Base-by-base conservation (phyloP, 2,113 vertebrate genomes). In the Phalacrocorax carbo region DNA sequence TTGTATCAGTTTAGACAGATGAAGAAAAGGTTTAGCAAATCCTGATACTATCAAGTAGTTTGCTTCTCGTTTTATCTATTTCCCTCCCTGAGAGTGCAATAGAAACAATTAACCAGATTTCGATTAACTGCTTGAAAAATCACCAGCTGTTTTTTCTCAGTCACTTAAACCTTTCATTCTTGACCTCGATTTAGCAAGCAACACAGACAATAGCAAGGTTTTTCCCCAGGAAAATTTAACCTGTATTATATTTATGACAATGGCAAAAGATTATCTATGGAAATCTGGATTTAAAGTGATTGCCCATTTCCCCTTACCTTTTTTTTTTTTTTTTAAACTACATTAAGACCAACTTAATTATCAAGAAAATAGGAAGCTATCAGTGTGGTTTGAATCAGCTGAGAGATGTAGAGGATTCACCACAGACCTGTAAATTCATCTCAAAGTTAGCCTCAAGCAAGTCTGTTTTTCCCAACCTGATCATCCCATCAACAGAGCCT, bases 71-170 rank as follows among this genome's bases (percentile, higher is more conserved):
- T 95, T 91, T 70, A 80, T 85, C 32, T 69, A 15, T 79, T 88
- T 96, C 42, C 42, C 64, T 96, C 44, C 68, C 61, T 90, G 75
- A 88, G 75, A 95, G n/a, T 72, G 46, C 52, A 79, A 82, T 68
- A 88, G 76, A 95, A 91, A 91, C 78, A 94, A 94, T 96, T 94
- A 95, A 87, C 54, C 32, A 54, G 30, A 81, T 94, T 97, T 94
- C 40, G 8, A 95, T 91, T 91, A 96, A 91, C 64, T 68, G 79
- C 61, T 96, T 94, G 75, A 97, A 96, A 97, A 94, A 96, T 94
- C 79, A 95, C 60, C 88, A 88, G 60, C 40, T 94, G 21, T 42
- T 66, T 94, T 91, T 89, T 92, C 44, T 91, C 66, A 85, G 64
- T 82, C 78, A 93, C 75, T 94, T 95, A 90, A 81, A 92, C 38